A percentile compares a stretch with the other conserved stretches of the same genome.
Evolutionary conservation across 2,797 vertebrate genomes (phyloP).

Genomic region (Pipistrellus pygmaeus): DNA sequence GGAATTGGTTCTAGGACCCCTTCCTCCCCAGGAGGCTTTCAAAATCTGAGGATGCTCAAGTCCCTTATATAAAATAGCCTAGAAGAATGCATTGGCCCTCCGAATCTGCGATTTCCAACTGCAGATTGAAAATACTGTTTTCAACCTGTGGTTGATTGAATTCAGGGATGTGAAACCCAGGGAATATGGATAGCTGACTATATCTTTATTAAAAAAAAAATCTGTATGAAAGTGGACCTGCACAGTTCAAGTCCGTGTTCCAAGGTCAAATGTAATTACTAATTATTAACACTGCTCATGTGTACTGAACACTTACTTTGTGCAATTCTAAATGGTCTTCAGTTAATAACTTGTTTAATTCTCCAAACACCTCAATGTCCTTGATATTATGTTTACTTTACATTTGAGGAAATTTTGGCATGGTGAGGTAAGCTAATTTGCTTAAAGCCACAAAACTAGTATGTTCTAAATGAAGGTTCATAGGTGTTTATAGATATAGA

Average conservation of each 20-base stretch:
- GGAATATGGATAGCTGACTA: not conserved
- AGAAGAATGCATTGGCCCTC: not conserved
- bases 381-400: constrained; percentile 26
- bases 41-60: not conserved
- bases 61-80: not conserved
- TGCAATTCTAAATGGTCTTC: constrained; percentile 5
- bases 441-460: constrained; percentile 1
- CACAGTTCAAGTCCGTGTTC: not conserved
- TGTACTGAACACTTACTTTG: not conserved
- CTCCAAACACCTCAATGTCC: not conserved
- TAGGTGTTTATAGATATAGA: constrained; percentile 5
- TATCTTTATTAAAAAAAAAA: not conserved
- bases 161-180: not conserved
- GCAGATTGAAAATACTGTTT: not conserved
- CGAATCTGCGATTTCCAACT: not conserved
- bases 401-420: not conserved
- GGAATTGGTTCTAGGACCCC: not conserved
- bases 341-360: constrained; percentile 33
- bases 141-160: not conserved
- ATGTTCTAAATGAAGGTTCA: not conserved
- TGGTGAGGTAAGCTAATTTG: not conserved
- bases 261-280: not conserved
- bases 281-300: not conserved
- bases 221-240: not conserved
- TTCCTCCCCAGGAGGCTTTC: not conserved